Evolutionary conservation across 2,113 vertebrate species (phyloP).

Genomic region (Leuciscus idus): DNA sequence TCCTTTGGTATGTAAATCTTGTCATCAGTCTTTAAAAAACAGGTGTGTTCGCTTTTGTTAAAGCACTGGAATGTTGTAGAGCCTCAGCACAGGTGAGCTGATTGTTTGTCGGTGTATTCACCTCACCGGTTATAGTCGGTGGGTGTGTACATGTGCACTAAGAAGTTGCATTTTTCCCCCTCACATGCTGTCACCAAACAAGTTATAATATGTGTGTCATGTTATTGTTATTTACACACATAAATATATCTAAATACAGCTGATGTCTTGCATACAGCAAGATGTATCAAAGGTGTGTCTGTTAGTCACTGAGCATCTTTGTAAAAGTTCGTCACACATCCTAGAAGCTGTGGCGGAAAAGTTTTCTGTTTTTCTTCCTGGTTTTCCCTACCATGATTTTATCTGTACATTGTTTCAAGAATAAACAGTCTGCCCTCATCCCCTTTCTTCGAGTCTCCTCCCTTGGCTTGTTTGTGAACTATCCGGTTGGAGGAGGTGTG

Average conservation of each 20-base stretch:
- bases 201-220: neutral
- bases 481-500: slow-evolving; percentile 34
- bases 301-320: neutral
- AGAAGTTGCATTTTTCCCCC: neutral
- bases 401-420: slow-evolving; percentile 50
- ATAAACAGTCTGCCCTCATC: slow-evolving; percentile 42
- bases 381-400: slow-evolving; percentile 37
- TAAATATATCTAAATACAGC: slow-evolving; percentile 16
- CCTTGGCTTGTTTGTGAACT: slow-evolving; percentile 18
- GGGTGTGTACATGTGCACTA: slow-evolving; percentile 20
- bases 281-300: slow-evolving; percentile 25
- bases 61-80: neutral
- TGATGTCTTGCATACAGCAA: neutral
- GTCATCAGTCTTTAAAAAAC: too few species aligned
- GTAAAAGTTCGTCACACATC: slow-evolving; percentile 9
- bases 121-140: neutral
- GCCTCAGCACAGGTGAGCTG: neutral
- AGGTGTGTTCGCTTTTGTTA: neutral
- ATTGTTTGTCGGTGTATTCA: neutral
- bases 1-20: neutral
- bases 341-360: slow-evolving; percentile 22
- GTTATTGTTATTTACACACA: slow-evolving; percentile 1
- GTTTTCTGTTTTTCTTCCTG: slow-evolving; percentile 4
- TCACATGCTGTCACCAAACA: neutral
- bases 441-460: slow-evolving; percentile 28